Percentiles rank a stretch among this genome's conserved stretches.
Conservation (phyloP, 1,140 invertebrate genomes). For the Tachypleus tridentatus region DNA sequence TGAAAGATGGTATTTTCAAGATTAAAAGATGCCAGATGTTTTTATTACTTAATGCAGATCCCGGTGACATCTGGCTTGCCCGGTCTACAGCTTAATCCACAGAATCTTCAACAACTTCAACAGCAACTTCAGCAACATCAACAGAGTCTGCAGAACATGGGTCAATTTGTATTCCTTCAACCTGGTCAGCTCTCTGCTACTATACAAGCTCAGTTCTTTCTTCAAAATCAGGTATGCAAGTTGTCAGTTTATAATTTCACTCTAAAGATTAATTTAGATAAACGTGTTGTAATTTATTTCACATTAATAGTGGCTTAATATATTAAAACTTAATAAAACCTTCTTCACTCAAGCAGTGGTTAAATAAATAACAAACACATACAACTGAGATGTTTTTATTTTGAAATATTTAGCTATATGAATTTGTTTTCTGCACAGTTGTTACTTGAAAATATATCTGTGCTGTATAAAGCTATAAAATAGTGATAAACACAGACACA, state of each 20-base stretch:
- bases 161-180: slow-evolving; percentile 56
- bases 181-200: slow-evolving; percentile 42
- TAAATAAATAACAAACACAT: no score
- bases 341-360: no score
- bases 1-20: no score
- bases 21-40: not conserved
- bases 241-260: not conserved
- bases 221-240: slow-evolving; percentile 58
- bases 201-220: slow-evolving; percentile 54
- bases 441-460: no score
- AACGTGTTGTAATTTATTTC: no score
- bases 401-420: no score
- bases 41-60: slow-evolving; percentile 9
- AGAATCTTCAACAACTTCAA: slow-evolving; percentile 49
- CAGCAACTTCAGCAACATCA: slow-evolving; percentile 37
- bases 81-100: slow-evolving; percentile 39
- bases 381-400: no score
- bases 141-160: slow-evolving; percentile 49
- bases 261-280: no score
- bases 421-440: no score
- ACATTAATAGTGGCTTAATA: not conserved
- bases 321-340: no score
- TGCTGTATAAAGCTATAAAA: no score
- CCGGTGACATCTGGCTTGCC: slow-evolving; percentile 20
- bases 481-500: no score